A percentile compares a stretch with the other conserved stretches of the same genome.
These are phyloP conservation scores for Laticauda colubrina DNA, from an alignment of 2,113 vertebrate species.

Conservation along the genomic window DNA sequence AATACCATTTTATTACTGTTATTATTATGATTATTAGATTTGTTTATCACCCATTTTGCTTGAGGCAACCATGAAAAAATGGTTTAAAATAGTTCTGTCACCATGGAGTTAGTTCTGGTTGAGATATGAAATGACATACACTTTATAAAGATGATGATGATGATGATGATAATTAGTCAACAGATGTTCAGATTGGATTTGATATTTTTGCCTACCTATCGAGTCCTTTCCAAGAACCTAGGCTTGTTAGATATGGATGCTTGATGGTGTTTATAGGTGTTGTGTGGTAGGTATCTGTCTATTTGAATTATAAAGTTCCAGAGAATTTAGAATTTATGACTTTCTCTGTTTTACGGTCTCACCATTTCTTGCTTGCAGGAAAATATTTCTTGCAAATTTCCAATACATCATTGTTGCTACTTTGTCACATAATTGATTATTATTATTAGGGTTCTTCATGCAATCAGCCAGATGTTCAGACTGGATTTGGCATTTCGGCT, in stretches of 20 bases:
- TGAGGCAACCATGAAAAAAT: background rate
- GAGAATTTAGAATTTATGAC: background rate
- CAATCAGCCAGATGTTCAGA: background rate
- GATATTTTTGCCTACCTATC: background rate
- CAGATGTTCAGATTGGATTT: background rate
- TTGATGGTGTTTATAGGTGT: background rate
- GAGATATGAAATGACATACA: conserved; percentile 13
- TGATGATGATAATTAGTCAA: background rate
- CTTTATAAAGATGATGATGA: background rate
- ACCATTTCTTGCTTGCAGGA: background rate
- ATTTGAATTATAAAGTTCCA: background rate
- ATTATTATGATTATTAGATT: no score
- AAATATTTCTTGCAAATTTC: background rate
- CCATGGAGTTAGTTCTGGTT: conserved; percentile 14
- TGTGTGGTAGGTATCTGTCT: background rate
- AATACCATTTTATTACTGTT: background rate
- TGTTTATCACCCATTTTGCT: background rate
- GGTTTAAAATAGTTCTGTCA: conserved; percentile 13
- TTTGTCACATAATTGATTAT: background rate
- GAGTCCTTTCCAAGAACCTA: background rate
- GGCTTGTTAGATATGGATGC: background rate
- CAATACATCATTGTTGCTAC: background rate
- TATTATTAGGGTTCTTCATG: no score
- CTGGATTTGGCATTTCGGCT: background rate
- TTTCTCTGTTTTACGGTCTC: no score